Percentiles rank a stretch among this genome's conserved stretches.
Conservation (phyloP, 2,888 invertebrate genomes). For the Pseudanteris insignis region DNA sequence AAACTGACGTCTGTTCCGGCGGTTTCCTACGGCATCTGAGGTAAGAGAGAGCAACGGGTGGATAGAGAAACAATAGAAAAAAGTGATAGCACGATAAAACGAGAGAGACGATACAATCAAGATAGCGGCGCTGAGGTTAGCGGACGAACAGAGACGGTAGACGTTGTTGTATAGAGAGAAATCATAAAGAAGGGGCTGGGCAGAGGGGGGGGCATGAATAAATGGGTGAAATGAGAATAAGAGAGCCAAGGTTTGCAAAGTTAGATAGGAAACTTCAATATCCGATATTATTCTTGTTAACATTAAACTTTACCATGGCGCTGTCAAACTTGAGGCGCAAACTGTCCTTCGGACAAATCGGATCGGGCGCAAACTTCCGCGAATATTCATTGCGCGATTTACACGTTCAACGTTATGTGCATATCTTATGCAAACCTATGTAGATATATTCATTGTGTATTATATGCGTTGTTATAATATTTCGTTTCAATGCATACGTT, state of each 20-base stretch:
- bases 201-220: background rate
- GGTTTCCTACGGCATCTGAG: conserved; percentile 44
- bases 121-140: too few species aligned
- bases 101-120: conserved; percentile 13
- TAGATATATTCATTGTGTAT: conserved; percentile 44
- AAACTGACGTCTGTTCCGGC: conserved; percentile 52
- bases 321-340: conserved; percentile 45
- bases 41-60: conserved; percentile 20
- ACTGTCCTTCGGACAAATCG: conserved; percentile 46
- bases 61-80: conserved; percentile 8
- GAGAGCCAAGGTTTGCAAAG: background rate
- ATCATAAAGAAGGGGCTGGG: too few species aligned
- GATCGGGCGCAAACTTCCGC: conserved; percentile 42
- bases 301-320: conserved; percentile 39
- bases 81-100: too few species aligned
- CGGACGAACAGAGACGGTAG: too few species aligned
- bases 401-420: conserved; percentile 43
- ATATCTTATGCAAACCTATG: conserved; percentile 43
- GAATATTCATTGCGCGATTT: conserved; percentile 47
- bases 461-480: conserved; percentile 39
- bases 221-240: background rate
- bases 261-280: conserved; percentile 45
- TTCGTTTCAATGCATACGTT: conserved; percentile 35
- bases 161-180: too few species aligned
- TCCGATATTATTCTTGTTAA: conserved; percentile 47